phyloP scores from a whole-genome alignment of 2,888 invertebrate genomes.

The Sinodicranocentrus sp. region DNA sequence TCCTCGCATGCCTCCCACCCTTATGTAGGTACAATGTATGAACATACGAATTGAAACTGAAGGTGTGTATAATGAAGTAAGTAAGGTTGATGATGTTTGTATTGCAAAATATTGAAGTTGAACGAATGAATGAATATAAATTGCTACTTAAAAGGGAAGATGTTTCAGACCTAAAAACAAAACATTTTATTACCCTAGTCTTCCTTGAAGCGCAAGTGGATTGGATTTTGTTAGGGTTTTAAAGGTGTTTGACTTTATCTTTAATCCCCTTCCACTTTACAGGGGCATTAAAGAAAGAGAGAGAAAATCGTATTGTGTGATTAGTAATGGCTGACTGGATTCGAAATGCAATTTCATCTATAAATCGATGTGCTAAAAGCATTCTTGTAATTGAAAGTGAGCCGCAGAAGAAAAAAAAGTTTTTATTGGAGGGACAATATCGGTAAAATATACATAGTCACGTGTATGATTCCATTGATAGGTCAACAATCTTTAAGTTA shows the following conservation, averaged over 20 bases:
- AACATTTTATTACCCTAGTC: too few relatives aligned
- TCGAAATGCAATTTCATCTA: not conserved
- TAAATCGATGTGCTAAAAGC: conserved; percentile 18
- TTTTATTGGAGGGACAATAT: not conserved
- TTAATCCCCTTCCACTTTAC: not conserved
- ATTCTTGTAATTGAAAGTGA: conserved; percentile 15
- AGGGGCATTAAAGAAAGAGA: not conserved
- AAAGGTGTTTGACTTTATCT: conserved; percentile 26
- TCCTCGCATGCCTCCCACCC: not conserved
- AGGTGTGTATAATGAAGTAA: not conserved
- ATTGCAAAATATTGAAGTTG: not conserved
- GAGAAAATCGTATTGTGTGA: not conserved
- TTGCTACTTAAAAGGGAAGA: not conserved
- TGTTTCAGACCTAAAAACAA: not conserved
- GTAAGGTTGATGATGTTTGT: not conserved
- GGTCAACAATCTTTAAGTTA: conserved; percentile 29
- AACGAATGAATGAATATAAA: conserved; percentile 4
- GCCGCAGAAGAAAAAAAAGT: not conserved
- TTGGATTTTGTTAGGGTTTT: not conserved
- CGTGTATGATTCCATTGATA: conserved; percentile 6
- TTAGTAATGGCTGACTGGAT: conserved; percentile 20
- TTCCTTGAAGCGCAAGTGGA: not conserved
- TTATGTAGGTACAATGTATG: too few relatives aligned
- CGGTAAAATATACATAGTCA: not conserved
- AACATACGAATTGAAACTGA: too few relatives aligned